Conservation (phyloP, 2,888 invertebrate genomes). For the Athalia rosae region DNA sequence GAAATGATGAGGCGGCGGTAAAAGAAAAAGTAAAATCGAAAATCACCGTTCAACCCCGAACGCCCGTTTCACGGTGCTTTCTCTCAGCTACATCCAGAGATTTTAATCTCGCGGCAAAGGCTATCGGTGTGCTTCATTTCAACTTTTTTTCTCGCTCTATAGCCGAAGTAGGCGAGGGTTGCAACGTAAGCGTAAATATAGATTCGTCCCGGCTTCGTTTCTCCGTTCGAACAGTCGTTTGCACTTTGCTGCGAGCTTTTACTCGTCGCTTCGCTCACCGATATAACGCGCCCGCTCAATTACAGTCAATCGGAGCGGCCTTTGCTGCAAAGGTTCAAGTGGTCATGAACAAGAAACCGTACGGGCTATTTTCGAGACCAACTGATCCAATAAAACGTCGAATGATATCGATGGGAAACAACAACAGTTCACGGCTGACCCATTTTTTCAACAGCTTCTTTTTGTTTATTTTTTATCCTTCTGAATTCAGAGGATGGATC, state of each 20-base stretch:
- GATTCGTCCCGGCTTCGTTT: constrained; percentile 27
- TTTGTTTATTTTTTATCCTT: not conserved
- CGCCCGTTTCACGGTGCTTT: no score
- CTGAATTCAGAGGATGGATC: not conserved
- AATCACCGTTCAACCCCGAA: no score
- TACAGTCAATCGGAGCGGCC: constrained; percentile 41
- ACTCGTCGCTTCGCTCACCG: constrained; percentile 31
- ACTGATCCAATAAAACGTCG: not conserved
- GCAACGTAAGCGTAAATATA: constrained; percentile 28
- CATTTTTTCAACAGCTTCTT: not conserved
- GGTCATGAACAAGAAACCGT: constrained; percentile 37
- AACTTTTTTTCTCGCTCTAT: not conserved
- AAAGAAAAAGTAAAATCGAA: no score
- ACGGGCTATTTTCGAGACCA: constrained; percentile 31
- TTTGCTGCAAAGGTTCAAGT: constrained; percentile 41
- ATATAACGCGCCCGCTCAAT: constrained; percentile 43
- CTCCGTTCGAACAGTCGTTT: constrained; percentile 23
- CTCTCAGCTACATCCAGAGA: no score
- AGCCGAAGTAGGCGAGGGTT: not conserved
- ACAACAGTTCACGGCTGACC: not conserved
- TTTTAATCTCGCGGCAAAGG: not conserved
- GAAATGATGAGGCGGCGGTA: no score
- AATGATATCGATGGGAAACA: not conserved
- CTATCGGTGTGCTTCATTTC: not conserved
- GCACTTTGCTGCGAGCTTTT: not conserved